Evolutionary conservation across 2,888 invertebrate species (phyloP), one percentile per base, ranked within the genome.

Genomic region (Xestia ashworthii): DNA sequence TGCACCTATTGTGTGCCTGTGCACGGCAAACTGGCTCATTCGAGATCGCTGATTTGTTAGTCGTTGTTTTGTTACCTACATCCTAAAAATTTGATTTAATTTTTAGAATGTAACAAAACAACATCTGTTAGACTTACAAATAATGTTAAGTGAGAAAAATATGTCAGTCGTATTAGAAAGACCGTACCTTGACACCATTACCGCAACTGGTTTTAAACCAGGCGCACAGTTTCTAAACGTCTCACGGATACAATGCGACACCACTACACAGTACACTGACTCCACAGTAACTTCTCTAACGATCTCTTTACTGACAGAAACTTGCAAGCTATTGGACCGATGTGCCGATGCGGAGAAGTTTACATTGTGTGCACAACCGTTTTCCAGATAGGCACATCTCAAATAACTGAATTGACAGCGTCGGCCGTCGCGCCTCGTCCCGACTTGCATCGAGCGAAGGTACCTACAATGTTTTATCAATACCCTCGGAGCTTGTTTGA

Each of bases 101-200:
- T 1, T 32, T 32, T 32, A 32, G n/a, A 58, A 38, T 53, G 32
- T 76, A 75, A n/a, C 46, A 25, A 32, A 75, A n/a, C 53, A 25
- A 32, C 22, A 32, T 55, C 55, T 60, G 44, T 14, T 48, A 53
- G 38, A 46, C 58, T 8, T 8, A 16, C 5, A 8, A n/a, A 46
- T 65, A 55, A 67, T 41, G 32, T 16, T 77, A 72, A 71, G 66
- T 74, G 46, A 71, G 72, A 75, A 65, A 80, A 75, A 77, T 75
- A 71, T 81, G 78, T 73, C 70, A 73, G 67, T 65, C 55, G 65
- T 81, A 65, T 81, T 84, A 50, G 62, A 78, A 71, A 81, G 62
- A 81, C 67, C 65, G 68, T 78, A 78, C 85, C 84, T 84, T 84
- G 84, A 84, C 84, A 84, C 78, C 75, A 81, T 78, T 84, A 81